phyloP scores from a whole-genome alignment of 2,888 invertebrate genomes.

The Lasioglossum villosulum region DNA sequence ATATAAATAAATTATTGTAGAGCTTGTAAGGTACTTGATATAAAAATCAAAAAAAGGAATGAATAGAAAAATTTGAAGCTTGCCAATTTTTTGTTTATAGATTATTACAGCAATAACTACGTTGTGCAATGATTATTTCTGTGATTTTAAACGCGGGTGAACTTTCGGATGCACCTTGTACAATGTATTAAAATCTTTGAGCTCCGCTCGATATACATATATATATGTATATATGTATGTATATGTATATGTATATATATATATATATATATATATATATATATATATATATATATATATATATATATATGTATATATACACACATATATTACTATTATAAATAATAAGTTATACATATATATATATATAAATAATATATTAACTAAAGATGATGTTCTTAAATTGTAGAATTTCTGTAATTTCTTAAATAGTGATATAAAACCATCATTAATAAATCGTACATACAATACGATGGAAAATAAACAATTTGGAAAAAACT shows the following conservation, averaged over 20 bases:
- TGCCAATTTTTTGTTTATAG: slow-evolving; percentile 40
- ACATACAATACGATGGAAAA: slow-evolving; percentile 12
- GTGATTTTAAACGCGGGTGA: slow-evolving; percentile 51
- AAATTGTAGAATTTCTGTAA: slow-evolving; percentile 57
- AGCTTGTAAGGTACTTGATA: slow-evolving; percentile 56
- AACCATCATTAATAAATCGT: slow-evolving; percentile 22
- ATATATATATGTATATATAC: background rate
- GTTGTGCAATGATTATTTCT: slow-evolving; percentile 52
- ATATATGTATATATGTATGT: background rate
- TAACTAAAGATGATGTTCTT: slow-evolving; percentile 33
- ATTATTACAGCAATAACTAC: slow-evolving; percentile 49
- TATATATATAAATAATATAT: slow-evolving; percentile 27
- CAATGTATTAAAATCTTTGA: slow-evolving; percentile 39
- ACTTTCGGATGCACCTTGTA: slow-evolving; percentile 33
- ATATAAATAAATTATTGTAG: slow-evolving; percentile 61
- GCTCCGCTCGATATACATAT: slow-evolving; percentile 23
- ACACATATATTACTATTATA: background rate
- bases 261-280: slow-evolving; percentile 7
- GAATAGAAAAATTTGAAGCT: slow-evolving; percentile 34
- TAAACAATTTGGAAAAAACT: slow-evolving; percentile 8
- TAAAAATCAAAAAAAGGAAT: slow-evolving; percentile 20
- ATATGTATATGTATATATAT: background rate
- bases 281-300: background rate
- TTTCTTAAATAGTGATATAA: slow-evolving; percentile 57
- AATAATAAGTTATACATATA: slow-evolving; percentile 2